Conservation (phyloP, 2,888 invertebrate genomes). For the Abscondita cerata region DNA sequence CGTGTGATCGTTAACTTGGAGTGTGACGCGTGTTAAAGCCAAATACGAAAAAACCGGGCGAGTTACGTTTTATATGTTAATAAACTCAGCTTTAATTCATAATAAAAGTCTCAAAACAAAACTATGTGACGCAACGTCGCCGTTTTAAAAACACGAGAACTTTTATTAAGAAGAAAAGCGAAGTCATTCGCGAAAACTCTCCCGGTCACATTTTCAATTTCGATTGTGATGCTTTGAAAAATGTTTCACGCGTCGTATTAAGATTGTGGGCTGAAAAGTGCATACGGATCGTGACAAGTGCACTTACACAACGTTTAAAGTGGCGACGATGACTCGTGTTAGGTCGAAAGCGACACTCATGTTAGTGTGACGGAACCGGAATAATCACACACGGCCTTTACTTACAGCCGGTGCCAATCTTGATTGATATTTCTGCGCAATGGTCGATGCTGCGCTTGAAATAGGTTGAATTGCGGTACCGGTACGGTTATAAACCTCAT, state of each 20-base stretch:
- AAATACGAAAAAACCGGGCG: neutral
- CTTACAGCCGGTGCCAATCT: conserved; percentile 56
- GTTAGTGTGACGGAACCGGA: conserved; percentile 46
- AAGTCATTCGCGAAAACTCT: too few species aligned
- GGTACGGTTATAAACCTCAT: conserved; percentile 68
- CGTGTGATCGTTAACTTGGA: neutral
- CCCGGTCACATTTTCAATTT: too few species aligned
- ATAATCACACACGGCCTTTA: conserved; percentile 46
- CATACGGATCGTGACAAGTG: conserved; percentile 6
- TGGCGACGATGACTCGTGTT: conserved; percentile 39
- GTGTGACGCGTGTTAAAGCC: neutral
- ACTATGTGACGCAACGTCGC: too few species aligned
- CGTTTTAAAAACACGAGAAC: too few species aligned
- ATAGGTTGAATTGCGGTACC: conserved; percentile 50
- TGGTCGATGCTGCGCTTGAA: conserved; percentile 49
- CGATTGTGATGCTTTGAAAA: too few species aligned
- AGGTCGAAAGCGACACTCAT: conserved; percentile 46
- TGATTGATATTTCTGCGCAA: conserved; percentile 53
- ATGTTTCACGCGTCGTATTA: too few species aligned
- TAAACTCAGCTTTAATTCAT: too few species aligned
- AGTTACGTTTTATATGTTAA: neutral
- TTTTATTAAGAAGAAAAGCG: too few species aligned
- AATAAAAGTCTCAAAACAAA: too few species aligned
- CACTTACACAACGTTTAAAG: conserved; percentile 46
- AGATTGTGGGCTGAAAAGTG: too few species aligned